Evolutionary conservation across 2,888 invertebrate genomes (phyloP).

Genomic region (Orchesella flavescens): DNA sequence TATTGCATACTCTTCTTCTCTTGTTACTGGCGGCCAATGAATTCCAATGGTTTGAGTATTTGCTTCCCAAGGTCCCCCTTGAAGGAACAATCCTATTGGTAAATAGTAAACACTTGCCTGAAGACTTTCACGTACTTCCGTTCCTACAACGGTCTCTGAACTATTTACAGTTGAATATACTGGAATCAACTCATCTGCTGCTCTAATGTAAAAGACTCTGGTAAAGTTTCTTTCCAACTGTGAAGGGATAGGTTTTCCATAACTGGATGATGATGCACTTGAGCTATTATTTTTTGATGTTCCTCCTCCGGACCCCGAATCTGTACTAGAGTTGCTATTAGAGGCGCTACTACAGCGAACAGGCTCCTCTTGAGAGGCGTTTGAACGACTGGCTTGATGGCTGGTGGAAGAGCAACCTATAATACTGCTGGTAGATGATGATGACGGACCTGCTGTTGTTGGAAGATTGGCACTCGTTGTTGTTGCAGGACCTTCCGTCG

Average conservation of each 20-base stretch:
- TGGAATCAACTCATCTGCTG: slow-evolving; percentile 68
- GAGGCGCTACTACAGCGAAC: neutral
- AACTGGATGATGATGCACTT: neutral
- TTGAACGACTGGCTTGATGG: neutral
- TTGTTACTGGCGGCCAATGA: slow-evolving; percentile 68
- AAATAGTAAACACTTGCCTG: slow-evolving; percentile 67
- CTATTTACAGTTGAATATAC: slow-evolving; percentile 63
- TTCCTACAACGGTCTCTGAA: slow-evolving; percentile 34
- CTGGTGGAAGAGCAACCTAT: neutral
- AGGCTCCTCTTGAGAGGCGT: neutral
- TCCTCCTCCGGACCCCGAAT: slow-evolving; percentile 8
- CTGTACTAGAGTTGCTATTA: neutral
- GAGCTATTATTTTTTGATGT: neutral
- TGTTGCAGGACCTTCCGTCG: neutral
- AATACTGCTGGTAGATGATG: neutral
- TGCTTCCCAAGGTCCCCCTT: slow-evolving; percentile 67
- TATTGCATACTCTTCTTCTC: slow-evolving; percentile 69
- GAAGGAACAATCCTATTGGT: slow-evolving; percentile 70
- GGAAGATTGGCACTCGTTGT: neutral
- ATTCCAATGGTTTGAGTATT: slow-evolving; percentile 68
- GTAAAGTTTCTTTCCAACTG: slow-evolving; percentile 64
- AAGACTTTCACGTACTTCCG: slow-evolving; percentile 66
- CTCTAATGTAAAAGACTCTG: slow-evolving; percentile 65
- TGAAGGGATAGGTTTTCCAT: slow-evolving; percentile 45
- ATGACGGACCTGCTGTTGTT: neutral